Evolutionary conservation across 2,888 invertebrate species (phyloP).

Genomic region (Notocelia uddmanniana): DNA sequence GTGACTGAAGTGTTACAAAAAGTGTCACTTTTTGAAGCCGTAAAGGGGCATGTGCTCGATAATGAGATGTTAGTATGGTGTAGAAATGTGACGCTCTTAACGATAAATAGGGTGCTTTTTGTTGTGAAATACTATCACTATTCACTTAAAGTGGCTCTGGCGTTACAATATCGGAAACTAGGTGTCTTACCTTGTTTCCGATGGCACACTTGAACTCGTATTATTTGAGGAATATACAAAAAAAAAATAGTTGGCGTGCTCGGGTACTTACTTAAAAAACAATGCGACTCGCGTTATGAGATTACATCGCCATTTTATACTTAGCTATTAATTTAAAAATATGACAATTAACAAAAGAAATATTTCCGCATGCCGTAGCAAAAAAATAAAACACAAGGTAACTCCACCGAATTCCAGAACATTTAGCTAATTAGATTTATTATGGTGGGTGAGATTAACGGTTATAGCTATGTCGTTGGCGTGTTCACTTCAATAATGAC

Average conservation of each 20-base stretch:
- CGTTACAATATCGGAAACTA: conserved; percentile 37
- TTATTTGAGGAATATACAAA: neutral
- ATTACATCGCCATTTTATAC: conserved; percentile 17
- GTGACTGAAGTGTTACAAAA: conserved; percentile 70
- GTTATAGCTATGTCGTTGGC: conserved; percentile 55
- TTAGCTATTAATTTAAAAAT: conserved; percentile 24
- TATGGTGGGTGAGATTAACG: conserved; percentile 56
- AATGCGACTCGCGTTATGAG: neutral
- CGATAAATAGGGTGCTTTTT: conserved; percentile 62
- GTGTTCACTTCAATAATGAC: conserved; percentile 56
- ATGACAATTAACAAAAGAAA: conserved; percentile 31
- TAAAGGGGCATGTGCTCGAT: conserved; percentile 78
- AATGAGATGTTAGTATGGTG: conserved; percentile 74
- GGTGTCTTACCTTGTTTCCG: neutral
- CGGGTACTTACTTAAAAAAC: neutral
- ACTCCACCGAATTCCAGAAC: conserved; percentile 40
- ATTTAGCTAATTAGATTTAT: conserved; percentile 49
- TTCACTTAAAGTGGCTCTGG: conserved; percentile 33
- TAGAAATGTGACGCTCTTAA: conserved; percentile 80
- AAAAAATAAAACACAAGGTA: conserved; percentile 40
- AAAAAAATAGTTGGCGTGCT: conserved; percentile 2
- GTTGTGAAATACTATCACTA: conserved; percentile 48
- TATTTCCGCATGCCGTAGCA: conserved; percentile 38
- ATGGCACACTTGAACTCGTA: neutral
- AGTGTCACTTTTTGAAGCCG: conserved; percentile 76